Conservation (phyloP, 2,797 vertebrate species). For the Pyrocephalus nanus region DNA sequence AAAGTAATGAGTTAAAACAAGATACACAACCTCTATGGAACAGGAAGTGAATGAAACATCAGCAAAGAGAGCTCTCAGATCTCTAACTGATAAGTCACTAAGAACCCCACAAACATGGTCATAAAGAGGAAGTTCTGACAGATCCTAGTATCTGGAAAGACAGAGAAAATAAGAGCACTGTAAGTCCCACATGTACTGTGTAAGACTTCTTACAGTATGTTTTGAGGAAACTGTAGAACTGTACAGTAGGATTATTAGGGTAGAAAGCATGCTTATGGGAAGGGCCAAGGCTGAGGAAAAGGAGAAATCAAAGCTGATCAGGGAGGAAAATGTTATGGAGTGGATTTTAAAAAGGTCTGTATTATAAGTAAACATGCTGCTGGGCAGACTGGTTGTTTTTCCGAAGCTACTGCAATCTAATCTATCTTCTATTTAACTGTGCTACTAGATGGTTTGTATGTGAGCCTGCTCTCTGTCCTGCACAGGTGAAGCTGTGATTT, state of each 20-base stretch:
- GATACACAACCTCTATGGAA: neutral
- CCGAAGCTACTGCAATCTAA: neutral
- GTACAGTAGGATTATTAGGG: neutral
- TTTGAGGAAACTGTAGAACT: neutral
- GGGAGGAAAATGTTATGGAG: neutral
- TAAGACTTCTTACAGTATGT: neutral
- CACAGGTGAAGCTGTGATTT: neutral
- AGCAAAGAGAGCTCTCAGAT: neutral
- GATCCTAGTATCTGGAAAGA: neutral
- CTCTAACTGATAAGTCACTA: neutral
- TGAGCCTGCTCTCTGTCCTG: neutral
- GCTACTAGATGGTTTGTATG: accelerated
- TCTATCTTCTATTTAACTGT: neutral
- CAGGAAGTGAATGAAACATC: neutral
- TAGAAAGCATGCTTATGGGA: neutral
- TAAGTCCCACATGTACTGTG: accelerated
- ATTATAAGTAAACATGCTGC: neutral
- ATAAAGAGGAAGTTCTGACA: neutral
- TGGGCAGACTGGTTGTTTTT: neutral
- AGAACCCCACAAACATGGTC: accelerated
- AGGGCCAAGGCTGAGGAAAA: neutral
- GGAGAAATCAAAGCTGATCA: neutral
- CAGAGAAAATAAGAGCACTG: accelerated
- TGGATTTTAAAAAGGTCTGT: neutral
- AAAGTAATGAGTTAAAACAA: neutral